Evolutionary conservation across 1,140 invertebrate species (phyloP), one percentile per base, ranked within the genome.

Genomic region (Listronotus bonariensis): DNA sequence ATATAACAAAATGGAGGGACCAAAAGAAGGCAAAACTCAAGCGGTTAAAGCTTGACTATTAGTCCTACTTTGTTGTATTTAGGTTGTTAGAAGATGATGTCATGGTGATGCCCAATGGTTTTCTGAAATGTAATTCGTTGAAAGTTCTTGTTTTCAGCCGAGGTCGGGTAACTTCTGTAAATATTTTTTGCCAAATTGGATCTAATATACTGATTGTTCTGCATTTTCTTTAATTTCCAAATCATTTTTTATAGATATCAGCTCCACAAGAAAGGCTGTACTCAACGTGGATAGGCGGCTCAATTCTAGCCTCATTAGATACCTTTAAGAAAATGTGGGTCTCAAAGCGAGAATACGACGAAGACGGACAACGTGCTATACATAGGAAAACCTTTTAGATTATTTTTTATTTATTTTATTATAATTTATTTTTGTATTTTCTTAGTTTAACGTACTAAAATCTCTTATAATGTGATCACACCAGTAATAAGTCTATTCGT

Each of bases 261-360:
- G 96, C 96, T 48, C 96, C 96, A 6, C 95, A 98, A 83, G 97
- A 99, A 85, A 87, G 97, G 68, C 81, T 99, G 12, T 99, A 98
- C 80, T 98, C 96, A 3, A 99, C 97, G 41, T 99, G 97, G 97
- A 99, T 99, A 76, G 97, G 95, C 46, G 97, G 97, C 51, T 99
- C 97, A 3, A 99, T 99, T 83, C 84, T 99, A 67, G 97, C 97
- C 17, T 97, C 96, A n/a, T 84, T 99, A 52, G 97, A 99, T 80
- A 98, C 97, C 7, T 99, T 99, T 82, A 95, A 96, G 77, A 96
- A 97, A 81, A 99, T 99, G 95, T 99, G 97, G 97, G 92, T 99
- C 18, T 97, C 95, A 12, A 98, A 99, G 81, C 83, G 92, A 68
- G 97, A 99, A 78, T 99, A 95, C 78, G 96, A 99, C 71, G 95